phyloP scores from a whole-genome alignment of 2,888 invertebrate genomes.

The Caenorhabditis panamensis region DNA sequence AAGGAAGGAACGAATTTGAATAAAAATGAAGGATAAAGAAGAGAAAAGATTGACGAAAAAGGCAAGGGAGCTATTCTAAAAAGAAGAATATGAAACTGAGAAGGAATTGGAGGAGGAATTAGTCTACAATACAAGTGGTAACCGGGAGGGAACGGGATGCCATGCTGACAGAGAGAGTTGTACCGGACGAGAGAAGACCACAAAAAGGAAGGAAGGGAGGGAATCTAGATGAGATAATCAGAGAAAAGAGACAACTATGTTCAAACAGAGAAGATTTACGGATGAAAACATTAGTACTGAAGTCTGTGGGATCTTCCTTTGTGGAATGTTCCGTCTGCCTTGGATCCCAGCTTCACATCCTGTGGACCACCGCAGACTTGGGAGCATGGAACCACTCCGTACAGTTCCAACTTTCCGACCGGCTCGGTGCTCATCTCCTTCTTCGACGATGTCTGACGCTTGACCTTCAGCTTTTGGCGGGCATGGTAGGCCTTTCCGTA shows the following conservation, averaged over 20 bases:
- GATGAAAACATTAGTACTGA: constrained; percentile 14
- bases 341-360: constrained; percentile 36
- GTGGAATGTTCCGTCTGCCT: constrained; percentile 57
- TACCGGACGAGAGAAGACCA: constrained; percentile 27
- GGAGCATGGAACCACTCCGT: constrained; percentile 51
- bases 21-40: no score
- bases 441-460: constrained; percentile 36
- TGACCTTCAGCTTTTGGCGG: constrained; percentile 31
- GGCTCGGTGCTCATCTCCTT: constrained; percentile 38
- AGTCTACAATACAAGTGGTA: constrained; percentile 7
- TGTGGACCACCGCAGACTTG: constrained; percentile 31
- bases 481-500: constrained; percentile 49
- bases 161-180: constrained; percentile 13
- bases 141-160: constrained; percentile 16
- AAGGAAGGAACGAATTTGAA: neutral
- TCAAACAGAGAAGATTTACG: constrained; percentile 26
- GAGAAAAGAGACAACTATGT: constrained; percentile 43
- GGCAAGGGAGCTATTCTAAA: neutral
- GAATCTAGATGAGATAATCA: constrained; percentile 12
- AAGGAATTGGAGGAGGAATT: neutral
- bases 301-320: constrained; percentile 35
- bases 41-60: neutral
- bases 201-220: neutral
- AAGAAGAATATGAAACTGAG: constrained; percentile 13
- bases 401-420: constrained; percentile 33